These are phyloP conservation scores for Spizaetus ornatus DNA, from an alignment of 2,113 vertebrate species.

Conservation along the genomic window DNA sequence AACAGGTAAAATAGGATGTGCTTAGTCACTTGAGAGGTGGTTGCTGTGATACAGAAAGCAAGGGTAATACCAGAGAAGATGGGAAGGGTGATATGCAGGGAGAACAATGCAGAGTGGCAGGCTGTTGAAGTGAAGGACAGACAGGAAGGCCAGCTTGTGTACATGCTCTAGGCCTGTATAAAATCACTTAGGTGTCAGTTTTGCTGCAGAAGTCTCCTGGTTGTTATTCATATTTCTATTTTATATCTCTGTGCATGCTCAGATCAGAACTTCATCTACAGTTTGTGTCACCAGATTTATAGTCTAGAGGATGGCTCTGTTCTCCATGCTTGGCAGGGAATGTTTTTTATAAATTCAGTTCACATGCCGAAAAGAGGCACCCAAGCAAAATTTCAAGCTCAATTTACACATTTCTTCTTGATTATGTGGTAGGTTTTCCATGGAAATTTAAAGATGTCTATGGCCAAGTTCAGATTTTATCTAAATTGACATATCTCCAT, in stretches of 20 bases:
- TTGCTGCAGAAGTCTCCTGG: not conserved
- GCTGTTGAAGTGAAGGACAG: not conserved
- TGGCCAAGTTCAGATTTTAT: not conserved
- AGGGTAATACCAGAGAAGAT: not conserved
- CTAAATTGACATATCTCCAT: not conserved
- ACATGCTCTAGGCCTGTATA: not conserved
- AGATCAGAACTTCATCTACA: not conserved
- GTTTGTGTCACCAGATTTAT: not conserved
- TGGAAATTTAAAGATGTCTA: not conserved
- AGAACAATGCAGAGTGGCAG: not conserved
- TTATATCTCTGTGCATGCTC: not conserved
- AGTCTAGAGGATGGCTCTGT: not conserved
- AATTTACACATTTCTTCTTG: not conserved
- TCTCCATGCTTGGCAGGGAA: not conserved
- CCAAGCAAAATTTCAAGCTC: not conserved
- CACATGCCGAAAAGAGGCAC: not conserved
- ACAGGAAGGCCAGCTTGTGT: not conserved
- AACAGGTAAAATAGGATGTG: not conserved
- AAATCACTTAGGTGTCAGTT: not conserved
- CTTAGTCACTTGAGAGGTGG: not conserved
- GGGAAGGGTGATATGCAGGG: not conserved
- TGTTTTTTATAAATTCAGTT: not conserved
- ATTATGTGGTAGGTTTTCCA: not conserved
- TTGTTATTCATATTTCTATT: not conserved
- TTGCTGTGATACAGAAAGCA: not conserved